Evolutionary conservation across 1,140 invertebrate genomes (phyloP).

Genomic region (Hylaeus anthracinus): DNA sequence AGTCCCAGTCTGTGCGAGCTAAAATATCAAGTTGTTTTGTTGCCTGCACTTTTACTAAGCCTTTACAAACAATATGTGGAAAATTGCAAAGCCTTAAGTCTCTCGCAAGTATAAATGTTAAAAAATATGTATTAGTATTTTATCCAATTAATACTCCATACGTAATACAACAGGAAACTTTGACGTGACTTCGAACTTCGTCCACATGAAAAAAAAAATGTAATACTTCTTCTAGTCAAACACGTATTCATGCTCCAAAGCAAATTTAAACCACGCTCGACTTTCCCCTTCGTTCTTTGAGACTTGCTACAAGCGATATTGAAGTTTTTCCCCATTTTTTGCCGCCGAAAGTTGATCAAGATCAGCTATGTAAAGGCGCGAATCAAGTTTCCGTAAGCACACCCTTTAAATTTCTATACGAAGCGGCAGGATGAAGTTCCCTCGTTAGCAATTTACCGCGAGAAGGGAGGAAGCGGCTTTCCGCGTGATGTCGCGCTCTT

Average conservation of each 20-base stretch:
- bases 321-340: slow-evolving; percentile 4
- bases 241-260: background rate
- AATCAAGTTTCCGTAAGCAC: slow-evolving; percentile 1
- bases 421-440: background rate
- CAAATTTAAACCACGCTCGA: slow-evolving; percentile 20
- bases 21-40: no score
- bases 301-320: slow-evolving; percentile 34
- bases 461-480: background rate
- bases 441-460: slow-evolving; percentile 12
- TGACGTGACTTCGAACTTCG: no score
- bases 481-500: background rate
- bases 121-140: no score
- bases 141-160: no score
- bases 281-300: slow-evolving; percentile 6
- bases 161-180: no score
- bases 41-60: no score
- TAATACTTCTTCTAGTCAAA: no score
- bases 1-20: no score
- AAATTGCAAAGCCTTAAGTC: no score
- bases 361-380: slow-evolving; percentile 2
- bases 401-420: slow-evolving; percentile 1
- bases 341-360: background rate
- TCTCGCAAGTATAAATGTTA: no score
- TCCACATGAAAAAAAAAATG: no score
- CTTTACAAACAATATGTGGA: no score